Base-by-base conservation (phyloP, 2,888 invertebrate genomes). In the Drosophila tanythrix region DNA sequence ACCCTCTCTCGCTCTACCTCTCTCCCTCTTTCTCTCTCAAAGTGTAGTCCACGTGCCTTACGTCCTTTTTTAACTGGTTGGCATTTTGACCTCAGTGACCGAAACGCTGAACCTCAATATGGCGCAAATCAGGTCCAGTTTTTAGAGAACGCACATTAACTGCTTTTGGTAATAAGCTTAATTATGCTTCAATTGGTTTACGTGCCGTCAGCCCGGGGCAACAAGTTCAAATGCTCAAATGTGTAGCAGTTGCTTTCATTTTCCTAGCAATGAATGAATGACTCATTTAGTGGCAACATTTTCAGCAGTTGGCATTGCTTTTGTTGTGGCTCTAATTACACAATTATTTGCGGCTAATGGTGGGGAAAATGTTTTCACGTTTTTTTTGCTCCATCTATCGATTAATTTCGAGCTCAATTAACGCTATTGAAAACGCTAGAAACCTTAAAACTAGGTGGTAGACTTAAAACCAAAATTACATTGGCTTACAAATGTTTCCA, bases 131-230 rank as follows among this genome's bases (percentile, higher is more conserved):
- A 76, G 72, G 72, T 79, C 74, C 70, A 75, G 72, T 68, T 72
- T 67, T 67, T 57, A 50, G 65, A 67, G 58, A 74, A 68, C 74
- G 66, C 66, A 69, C 76, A 79, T 74, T 81, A 83, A 82, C 74
- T 79, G 75, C 83, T 75, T 81, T 70, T 79, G 85, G 82, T 90
- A 91, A 91, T 91, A 86, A 89, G 91, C 90, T 90, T 90, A 91
- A 91, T 91, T 91, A 90, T 82, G 87, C 88, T 87, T 83, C 84
- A 91, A 91, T 81, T 82, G 76, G 70, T 81, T 88, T 89, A 89
- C 89, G 89, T 89, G 89, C 79, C 77, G 67, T 67, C 76, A 76
- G 53, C 48, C 25, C 35, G 13, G 27, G 63, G 33, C 69, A 74
- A 67, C 63, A 66, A 78, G 72, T 75, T 68, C 75, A 63, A 71